A percentile compares a stretch with the other conserved stretches of the same genome.
Conservation (phyloP, 2,113 vertebrate species). For the Cranoglanis bouderius region DNA sequence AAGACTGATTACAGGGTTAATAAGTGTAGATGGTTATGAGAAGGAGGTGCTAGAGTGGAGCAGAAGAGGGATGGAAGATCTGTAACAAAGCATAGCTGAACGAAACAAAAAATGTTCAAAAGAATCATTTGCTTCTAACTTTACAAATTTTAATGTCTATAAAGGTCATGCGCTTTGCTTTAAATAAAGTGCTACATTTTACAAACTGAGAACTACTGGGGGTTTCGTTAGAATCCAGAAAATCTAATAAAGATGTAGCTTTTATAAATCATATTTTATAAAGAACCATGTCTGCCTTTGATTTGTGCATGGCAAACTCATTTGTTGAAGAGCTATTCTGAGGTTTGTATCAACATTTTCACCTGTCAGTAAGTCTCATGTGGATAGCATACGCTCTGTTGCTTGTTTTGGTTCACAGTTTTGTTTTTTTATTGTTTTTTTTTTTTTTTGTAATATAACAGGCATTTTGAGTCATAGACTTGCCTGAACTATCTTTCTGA, state of each 20-base stretch:
- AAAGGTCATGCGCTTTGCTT: neutral
- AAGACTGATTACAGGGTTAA: neutral
- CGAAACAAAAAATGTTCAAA: too few relatives aligned
- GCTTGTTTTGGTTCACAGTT: conserved; percentile 14
- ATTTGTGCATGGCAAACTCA: conserved; percentile 42
- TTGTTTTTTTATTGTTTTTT: conserved; percentile 13
- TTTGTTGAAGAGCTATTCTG: conserved; percentile 39
- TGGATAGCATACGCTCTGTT: neutral
- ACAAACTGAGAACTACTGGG: neutral
- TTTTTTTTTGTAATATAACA: conserved; percentile 41
- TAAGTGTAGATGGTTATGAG: neutral
- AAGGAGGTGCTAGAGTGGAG: too few relatives aligned
- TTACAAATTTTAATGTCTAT: neutral
- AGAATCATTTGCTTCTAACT: too few relatives aligned
- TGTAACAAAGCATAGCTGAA: neutral
- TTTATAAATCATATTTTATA: neutral
- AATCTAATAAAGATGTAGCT: neutral
- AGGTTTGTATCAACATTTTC: conserved; percentile 38
- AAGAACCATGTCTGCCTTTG: neutral
- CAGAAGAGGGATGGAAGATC: neutral
- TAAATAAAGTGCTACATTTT: neutral
- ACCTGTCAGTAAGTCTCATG: conserved; percentile 33
- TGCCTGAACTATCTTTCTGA: conserved; percentile 42
- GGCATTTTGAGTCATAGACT: conserved; percentile 38
- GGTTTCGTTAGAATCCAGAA: too few relatives aligned